Base-by-base conservation (phyloP, 1,140 invertebrate genomes). In the Bombus impatiens region DNA sequence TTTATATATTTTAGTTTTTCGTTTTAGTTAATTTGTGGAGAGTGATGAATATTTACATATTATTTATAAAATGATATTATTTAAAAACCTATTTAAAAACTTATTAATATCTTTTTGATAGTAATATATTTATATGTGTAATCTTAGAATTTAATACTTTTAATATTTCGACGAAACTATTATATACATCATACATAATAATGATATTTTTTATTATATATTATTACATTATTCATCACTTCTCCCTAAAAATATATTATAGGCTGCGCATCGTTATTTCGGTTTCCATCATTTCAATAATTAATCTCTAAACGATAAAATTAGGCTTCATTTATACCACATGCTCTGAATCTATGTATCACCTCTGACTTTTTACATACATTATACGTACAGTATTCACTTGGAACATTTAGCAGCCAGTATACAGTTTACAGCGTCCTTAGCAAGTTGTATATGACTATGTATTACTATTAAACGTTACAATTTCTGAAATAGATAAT, bases 401-500 rank as follows among this genome's bases (percentile, higher is more conserved):
- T 91, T 88, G 91, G 90, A 93, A 94, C 92, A 94, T 94, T 94
- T 95, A 94, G 92, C 91, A 94, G 92, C 92, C 93, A 94, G 90
- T 91, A 93, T 87, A 93, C 90, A 93, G 90, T 93, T 92, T 91
- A 91, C 92, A 93, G 92, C 93, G 92, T 94, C 92, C 87, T 93
- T 94, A 94, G 92, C 90, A 90, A 92, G 89, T 94, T 94, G 93
- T 94, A 93, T 93, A 94, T 94, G 93, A 94, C 88, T 93, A 93
- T 90, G 90, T 93, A 92, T 93, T 92, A 94, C 87, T 93, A 93
- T 86, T 91, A 90, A 93, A 91, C 89, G 91, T 94, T 92, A 91
- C 88, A 88, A 89, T 93, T 93, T 93, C 88, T 89, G 87, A 92
- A 92, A 86, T 93, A 93, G 92, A 87, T 94, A 94, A 93, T 92